A percentile compares a stretch with the other conserved stretches of the same genome.
These are phyloP conservation scores for Mesochorus sp. DNA, from an alignment of 2,888 invertebrate genomes.

Conservation along the genomic window DNA sequence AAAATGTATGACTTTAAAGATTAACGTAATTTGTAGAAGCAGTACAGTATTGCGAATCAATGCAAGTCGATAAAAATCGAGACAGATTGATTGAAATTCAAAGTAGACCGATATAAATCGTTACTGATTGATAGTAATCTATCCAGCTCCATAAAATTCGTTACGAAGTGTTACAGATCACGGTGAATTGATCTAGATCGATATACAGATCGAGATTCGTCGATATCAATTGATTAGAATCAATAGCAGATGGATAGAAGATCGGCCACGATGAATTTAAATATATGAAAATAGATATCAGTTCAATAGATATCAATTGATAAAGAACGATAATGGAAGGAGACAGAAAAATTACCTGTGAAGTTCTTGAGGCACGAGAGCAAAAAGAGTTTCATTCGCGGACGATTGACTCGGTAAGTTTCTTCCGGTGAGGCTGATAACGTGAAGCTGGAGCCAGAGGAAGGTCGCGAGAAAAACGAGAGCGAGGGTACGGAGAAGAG, in stretches of 20 bases:
- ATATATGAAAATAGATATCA: too few relatives aligned
- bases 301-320: too few relatives aligned
- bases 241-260: not conserved
- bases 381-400: conserved; percentile 90
- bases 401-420: conserved; percentile 81
- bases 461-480: conserved; percentile 84
- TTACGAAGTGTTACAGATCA: too few relatives aligned
- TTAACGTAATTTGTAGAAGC: too few relatives aligned
- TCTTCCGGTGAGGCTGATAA: conserved; percentile 83
- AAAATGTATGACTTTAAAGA: too few relatives aligned
- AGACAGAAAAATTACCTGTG: too few relatives aligned
- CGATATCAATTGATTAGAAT: not conserved
- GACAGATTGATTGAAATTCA: not conserved
- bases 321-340: too few relatives aligned
- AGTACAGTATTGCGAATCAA: too few relatives aligned
- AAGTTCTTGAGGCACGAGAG: conserved; percentile 91
- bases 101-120: not conserved
- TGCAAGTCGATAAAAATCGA: not conserved
- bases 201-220: not conserved
- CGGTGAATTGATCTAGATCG: not conserved
- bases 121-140: not conserved
- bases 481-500: conserved; percentile 81
- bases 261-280: too few relatives aligned
- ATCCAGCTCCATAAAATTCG: too few relatives aligned
- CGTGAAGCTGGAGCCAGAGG: conserved; percentile 86